Base-by-base conservation (phyloP, 1,140 invertebrate genomes). In the Achroia grisella region DNA sequence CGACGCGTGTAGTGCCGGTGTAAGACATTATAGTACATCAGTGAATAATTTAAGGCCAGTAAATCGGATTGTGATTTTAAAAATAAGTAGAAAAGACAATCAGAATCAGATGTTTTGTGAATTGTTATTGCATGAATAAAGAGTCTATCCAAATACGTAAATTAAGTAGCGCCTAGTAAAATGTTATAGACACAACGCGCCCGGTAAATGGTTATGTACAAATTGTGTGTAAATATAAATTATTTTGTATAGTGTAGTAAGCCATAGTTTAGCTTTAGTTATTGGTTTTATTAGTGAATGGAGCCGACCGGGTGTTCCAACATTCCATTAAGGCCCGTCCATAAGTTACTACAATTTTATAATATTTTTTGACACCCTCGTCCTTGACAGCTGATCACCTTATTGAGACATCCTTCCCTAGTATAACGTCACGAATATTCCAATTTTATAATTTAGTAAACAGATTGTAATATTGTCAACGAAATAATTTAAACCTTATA, bases 71-170 rank as follows among this genome's bases (percentile, higher is more conserved):
- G 73, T 85, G 73, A 79, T 77, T 65, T 67, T 69, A 63, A 59
- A 55, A 51, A 54, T 71, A 67, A 68, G 63, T 69, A 69, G 57
- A 43, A 60, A 49, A 43, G 35, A 50, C 48, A 62, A 47, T 47
- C 41, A 53, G 52, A 57, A 60, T 58, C 53, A 52, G 53, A 55
- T n/a, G 52, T 66, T 65, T 66, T 61, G 59, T 68, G 64, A 70
- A 64, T 79, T 76, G 75, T 85, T 78, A 77, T 82, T 63, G 60
- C 59, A 69, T 75, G 66, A 81, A 59, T 69, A 70, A 71, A 81
- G 73, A 81, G 71, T 80, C 71, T 82, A 85, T 85, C 81, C 81
- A 85, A 85, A 85, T 85, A 85, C 72, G 62, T 82, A 81, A 71
- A 48, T 72, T 82, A 82, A 85, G 74, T 79, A 76, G 66, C 46